These are phyloP conservation scores for Clarias pachynema DNA, from an alignment of 2,797 vertebrate genomes.

Conservation along the genomic window DNA sequence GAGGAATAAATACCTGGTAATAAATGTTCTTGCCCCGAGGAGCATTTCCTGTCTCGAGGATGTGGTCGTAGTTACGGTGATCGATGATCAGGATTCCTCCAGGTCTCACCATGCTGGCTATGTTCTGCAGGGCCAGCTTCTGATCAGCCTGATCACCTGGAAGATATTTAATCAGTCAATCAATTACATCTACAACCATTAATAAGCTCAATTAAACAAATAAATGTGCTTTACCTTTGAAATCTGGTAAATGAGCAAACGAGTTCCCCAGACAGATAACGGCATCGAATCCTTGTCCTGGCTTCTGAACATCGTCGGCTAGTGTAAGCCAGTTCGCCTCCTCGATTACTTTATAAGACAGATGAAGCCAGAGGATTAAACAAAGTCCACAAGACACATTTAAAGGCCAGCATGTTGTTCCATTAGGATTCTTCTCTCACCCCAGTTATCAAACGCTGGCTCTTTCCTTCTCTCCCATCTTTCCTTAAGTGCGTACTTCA, in stretches of 20 bases:
- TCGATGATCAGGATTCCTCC: slow-evolving; percentile 94
- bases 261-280: slow-evolving; percentile 98
- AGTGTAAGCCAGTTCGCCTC: slow-evolving; percentile 97
- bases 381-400: not conserved
- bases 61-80: slow-evolving; percentile 97
- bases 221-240: slow-evolving; percentile 82
- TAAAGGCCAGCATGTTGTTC: not conserved
- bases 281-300: slow-evolving; percentile 87
- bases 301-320: slow-evolving; percentile 84
- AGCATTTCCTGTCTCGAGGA: slow-evolving; percentile 87
- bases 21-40: slow-evolving; percentile 97
- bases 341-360: slow-evolving; percentile 83
- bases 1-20: slow-evolving; percentile 83
- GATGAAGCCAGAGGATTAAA: not conserved
- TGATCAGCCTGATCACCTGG: slow-evolving; percentile 95
- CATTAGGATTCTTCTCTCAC: slow-evolving; percentile 64
- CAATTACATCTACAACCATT: not conserved
- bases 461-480: slow-evolving; percentile 94
- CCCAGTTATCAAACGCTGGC: slow-evolving; percentile 89
- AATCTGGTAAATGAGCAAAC: slow-evolving; percentile 94
- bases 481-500: slow-evolving; percentile 93
- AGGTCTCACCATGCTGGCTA: slow-evolving; percentile 89
- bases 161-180: slow-evolving; percentile 20
- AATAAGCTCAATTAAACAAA: not conserved
- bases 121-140: slow-evolving; percentile 89